Conservation (phyloP, 2,888 invertebrate genomes). For the Nasonia oneida region DNA sequence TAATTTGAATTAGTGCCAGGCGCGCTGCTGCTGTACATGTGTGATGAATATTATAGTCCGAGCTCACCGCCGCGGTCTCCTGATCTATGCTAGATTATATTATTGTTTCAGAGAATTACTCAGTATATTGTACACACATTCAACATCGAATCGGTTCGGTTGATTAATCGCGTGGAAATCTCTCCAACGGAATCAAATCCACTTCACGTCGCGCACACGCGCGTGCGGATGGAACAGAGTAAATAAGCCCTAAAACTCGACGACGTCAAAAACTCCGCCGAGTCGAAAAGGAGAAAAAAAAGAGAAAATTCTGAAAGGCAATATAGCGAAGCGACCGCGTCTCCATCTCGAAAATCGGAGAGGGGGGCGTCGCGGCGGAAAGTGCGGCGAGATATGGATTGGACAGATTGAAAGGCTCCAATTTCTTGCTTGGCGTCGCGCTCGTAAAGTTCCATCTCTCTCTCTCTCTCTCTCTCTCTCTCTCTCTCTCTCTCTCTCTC, state of each 20-base stretch:
- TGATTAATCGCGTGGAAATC: background rate
- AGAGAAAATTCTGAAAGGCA: background rate
- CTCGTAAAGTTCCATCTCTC: slow-evolving; percentile 58
- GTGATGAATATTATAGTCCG: background rate
- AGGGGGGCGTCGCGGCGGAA: background rate
- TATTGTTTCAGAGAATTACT: background rate
- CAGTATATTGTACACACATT: background rate
- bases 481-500: background rate
- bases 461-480: background rate
- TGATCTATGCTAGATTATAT: background rate
- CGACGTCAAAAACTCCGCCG: background rate
- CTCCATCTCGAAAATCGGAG: background rate
- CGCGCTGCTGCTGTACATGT: background rate
- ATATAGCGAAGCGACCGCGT: background rate
- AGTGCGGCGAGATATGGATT: slow-evolving; percentile 53
- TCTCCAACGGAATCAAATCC: background rate
- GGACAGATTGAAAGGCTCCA: slow-evolving; percentile 63
- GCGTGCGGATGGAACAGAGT: background rate
- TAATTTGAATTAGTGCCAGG: background rate
- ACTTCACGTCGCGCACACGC: background rate
- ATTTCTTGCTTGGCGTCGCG: slow-evolving; percentile 59
- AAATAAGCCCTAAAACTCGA: background rate
- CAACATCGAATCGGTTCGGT: background rate
- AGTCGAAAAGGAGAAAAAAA: background rate
- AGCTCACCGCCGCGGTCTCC: background rate